Conservation (phyloP, 2,797 vertebrate species). For the Megalops cyprinoides region DNA sequence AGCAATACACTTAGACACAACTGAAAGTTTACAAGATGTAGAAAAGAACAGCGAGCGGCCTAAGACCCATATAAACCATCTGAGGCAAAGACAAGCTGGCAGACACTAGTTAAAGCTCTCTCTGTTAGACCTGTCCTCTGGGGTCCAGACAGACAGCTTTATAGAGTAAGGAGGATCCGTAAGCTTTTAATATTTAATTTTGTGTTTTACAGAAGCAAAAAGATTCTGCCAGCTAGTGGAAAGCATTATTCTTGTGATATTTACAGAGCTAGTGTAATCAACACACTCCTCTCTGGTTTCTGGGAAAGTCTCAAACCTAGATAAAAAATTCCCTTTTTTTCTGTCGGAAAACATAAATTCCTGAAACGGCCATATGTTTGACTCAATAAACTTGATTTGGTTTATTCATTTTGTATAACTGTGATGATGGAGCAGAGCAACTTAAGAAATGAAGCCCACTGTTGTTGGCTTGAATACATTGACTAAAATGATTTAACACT, state of each 20-base stretch:
- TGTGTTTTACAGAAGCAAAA: slow-evolving; percentile 17
- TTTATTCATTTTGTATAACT: neutral
- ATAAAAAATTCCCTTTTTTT: neutral
- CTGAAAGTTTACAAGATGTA: neutral
- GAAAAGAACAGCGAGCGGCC: neutral
- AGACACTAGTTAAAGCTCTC: neutral
- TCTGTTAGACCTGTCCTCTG: slow-evolving; percentile 4
- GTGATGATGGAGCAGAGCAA: neutral
- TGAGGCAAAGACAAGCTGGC: neutral
- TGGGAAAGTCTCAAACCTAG: neutral
- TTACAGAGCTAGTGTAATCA: slow-evolving; percentile 12
- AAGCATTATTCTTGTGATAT: slow-evolving; percentile 7
- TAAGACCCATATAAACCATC: neutral
- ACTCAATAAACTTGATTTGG: neutral
- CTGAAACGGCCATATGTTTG: neutral
- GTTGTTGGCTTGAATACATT: too few relatives aligned
- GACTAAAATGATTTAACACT: neutral
- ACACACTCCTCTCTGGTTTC: neutral
- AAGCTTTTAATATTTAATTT: slow-evolving; percentile 25
- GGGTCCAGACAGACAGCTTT: slow-evolving; percentile 5
- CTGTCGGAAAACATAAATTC: too few relatives aligned
- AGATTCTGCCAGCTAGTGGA: neutral
- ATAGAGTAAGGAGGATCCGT: slow-evolving; percentile 13
- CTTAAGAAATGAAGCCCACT: neutral
- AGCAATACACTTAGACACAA: neutral